Conservation (phyloP, 2,888 invertebrate species). For the Athalia cordata region DNA sequence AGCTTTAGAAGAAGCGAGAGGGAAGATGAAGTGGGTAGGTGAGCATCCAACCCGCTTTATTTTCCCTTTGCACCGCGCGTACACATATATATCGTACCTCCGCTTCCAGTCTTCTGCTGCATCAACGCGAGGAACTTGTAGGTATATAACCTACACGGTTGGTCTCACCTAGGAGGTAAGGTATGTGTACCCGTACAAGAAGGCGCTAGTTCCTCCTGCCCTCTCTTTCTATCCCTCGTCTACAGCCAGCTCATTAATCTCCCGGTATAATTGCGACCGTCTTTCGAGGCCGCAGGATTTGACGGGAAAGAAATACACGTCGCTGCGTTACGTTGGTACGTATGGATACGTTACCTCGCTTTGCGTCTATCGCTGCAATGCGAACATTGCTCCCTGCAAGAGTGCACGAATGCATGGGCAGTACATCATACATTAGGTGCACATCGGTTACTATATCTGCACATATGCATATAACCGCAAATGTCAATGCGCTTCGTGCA, state of each 20-base stretch:
- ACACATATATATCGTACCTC: background rate
- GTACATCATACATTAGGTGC: too few relatives aligned
- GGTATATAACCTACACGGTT: too few relatives aligned
- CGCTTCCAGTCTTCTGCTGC: conserved; percentile 34
- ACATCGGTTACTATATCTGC: background rate
- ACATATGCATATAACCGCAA: background rate
- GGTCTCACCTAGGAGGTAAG: conserved; percentile 26
- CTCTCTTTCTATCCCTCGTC: conserved; percentile 10
- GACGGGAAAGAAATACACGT: conserved; percentile 32
- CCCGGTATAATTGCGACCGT: conserved; percentile 68
- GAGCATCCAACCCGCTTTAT: conserved; percentile 9
- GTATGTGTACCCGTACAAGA: conserved; percentile 10
- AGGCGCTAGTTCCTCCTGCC: conserved; percentile 30
- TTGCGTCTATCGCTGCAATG: background rate
- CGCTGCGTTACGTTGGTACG: background rate
- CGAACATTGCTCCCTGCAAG: conserved; percentile 25
- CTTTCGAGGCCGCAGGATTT: conserved; percentile 61
- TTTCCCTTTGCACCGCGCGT: background rate
- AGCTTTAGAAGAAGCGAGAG: conserved; percentile 4
- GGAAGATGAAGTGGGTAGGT: too few relatives aligned
- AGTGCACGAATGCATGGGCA: background rate
- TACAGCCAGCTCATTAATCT: conserved; percentile 68
- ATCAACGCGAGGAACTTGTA: background rate
- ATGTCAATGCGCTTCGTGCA: conserved; percentile 10
- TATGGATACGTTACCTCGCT: background rate